Evolutionary conservation across 2,888 invertebrate genomes (phyloP).

Genomic region (Eupithecia abbreviata): DNA sequence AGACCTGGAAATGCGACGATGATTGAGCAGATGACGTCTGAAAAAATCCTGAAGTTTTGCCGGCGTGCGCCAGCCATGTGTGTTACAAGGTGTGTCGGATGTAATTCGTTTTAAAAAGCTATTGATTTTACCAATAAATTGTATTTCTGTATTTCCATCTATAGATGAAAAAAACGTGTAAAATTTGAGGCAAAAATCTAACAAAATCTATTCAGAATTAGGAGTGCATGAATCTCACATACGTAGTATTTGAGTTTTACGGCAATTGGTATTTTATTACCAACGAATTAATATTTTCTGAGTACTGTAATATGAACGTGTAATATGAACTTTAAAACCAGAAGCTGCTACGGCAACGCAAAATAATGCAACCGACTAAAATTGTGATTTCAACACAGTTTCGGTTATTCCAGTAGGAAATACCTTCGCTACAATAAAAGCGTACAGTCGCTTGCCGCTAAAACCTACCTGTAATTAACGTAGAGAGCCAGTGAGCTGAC

Average conservation of each 20-base stretch:
- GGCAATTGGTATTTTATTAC: background rate
- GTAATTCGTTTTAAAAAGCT: too few relatives aligned
- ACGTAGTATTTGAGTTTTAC: background rate
- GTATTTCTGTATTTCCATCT: too few relatives aligned
- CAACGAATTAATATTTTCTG: background rate
- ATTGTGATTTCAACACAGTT: slow-evolving; percentile 15
- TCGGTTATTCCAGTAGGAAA: slow-evolving; percentile 25
- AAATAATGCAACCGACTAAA: slow-evolving; percentile 5
- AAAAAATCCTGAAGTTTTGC: too few relatives aligned
- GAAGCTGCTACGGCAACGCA: background rate
- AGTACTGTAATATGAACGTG: background rate
- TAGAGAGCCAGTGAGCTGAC: slow-evolving; percentile 34
- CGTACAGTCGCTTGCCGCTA: slow-evolving; percentile 24
- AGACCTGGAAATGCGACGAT: too few relatives aligned
- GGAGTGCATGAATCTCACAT: background rate
- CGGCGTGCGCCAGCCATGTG: too few relatives aligned
- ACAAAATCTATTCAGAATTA: background rate
- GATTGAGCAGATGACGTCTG: too few relatives aligned
- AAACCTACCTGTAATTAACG: slow-evolving; percentile 37
- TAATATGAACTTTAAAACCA: background rate
- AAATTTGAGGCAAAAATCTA: background rate
- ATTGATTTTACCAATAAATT: too few relatives aligned
- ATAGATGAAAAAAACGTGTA: too few relatives aligned
- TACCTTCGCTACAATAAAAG: slow-evolving; percentile 26
- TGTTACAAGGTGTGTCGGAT: too few relatives aligned